Evolutionary conservation across 2,113 vertebrate species (phyloP), one percentile per base, ranked within the genome.

Genomic region (Oncorhynchus kisutch): DNA sequence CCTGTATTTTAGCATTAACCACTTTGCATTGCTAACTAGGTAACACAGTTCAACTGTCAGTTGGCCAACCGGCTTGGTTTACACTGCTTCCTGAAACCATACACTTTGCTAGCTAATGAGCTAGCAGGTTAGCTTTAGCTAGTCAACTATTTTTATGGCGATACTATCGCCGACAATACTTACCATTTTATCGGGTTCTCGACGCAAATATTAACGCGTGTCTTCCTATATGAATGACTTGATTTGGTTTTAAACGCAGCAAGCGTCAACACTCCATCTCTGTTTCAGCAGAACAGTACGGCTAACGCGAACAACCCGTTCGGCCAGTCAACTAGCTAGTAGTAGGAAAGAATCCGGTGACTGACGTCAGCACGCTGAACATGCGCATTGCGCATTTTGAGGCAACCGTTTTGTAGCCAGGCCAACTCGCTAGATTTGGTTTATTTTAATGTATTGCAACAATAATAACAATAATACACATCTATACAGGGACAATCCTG

Each of bases 81-180:
- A 74, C 71, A 34, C 27, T 71, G 87, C 88, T 92, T 91, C 90
- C 89, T 89, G 89, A 69, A 84, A 75, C 3, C 62, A 13, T 76
- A 86, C 86, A 89, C 87, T 88, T 89, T 85, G 67, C 64, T 86
- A 90, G 78, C 88, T 73, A 73, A 71, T 16, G n/a, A n/a, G 29
- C 59, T 59, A 76, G 72, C 76, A 14, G 25, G 64, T 11, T 74
- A 54, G 73, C 73, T 25, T 67, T 29, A 13, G 59, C 72, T 64
- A 62, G 67, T 6, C 20, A 62, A 60, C 11, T 25, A 27, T 20
- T 69, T 25, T 24, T 11, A 1, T 68, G 39, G 24, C 25, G 24
- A 67, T 39, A 20, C 1, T 24, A 85, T 89, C 39, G 39, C 39
- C 39, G 9, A 45, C 39, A 45, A 9, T 45, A 45, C 88, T 71